Evolutionary conservation across 1,140 invertebrate species (phyloP), one percentile per base, ranked within the genome.

Genomic region (Apocrypta bakeri): DNA sequence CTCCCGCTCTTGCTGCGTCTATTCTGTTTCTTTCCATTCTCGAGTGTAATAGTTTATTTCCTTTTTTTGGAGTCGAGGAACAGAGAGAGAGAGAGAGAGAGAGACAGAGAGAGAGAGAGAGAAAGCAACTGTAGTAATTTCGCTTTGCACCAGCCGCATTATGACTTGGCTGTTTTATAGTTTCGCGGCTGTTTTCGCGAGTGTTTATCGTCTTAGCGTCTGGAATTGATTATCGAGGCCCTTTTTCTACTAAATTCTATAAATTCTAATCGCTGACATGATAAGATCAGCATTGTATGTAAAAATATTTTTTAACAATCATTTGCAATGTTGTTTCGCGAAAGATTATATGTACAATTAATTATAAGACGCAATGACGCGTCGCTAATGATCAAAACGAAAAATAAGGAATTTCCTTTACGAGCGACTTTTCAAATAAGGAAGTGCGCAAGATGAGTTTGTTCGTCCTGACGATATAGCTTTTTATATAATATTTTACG

Each of bases 1-100:
- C 21, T 21, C 77, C n/a, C 48, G 2, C 76, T 66, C 25, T 69
- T 63, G 73, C 84, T 82, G 81, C 75, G 33, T 66, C 63, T 37
- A 37, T 37, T 27, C 9, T 56, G 17, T 56, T 56, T 21, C 79
- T 72, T 82, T 83, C 79, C 17, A 25, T 33, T 33, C 27, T 71
- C 69, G 12, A n/a, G 17, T 31, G 21, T 4, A 24, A 2, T 14
- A 7, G 8, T 31, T 64, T 48, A 31, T 37, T 8, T 63, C 21
- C 21, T 73, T 61, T 80, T 11, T 56, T 40, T 56, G 2, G 9
- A 1, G 2, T 42, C 17, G 42, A 37, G 3, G 33, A n/a, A n/a
- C n/a, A n/a, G n/a, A n/a, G n/a, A n/a, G n/a, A n/a, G n/a, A n/a
- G n/a, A n/a, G n/a, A n/a, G n/a, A n/a, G n/a, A n/a, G n/a, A n/a